phyloP scores from a whole-genome alignment of 2,888 invertebrate genomes.

The Euclidia mi region DNA sequence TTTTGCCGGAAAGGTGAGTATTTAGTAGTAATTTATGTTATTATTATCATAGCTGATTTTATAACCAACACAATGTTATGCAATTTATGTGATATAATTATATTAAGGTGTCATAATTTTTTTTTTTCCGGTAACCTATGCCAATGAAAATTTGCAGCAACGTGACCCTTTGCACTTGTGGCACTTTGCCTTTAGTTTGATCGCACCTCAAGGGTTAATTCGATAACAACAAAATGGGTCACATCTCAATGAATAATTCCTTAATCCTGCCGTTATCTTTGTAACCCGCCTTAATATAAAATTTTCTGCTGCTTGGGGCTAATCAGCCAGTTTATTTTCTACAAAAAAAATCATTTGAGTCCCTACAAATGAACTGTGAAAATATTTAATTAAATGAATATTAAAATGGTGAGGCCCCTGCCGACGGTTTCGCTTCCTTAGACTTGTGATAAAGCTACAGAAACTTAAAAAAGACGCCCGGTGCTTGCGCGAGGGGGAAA shows the following conservation, averaged over 20 bases:
- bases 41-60: too few species aligned
- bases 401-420: slow-evolving; percentile 10
- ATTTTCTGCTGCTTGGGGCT: slow-evolving; percentile 20
- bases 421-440: neutral
- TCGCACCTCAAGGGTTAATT: too few species aligned
- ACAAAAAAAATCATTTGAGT: slow-evolving; percentile 27
- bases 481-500: neutral
- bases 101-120: too few species aligned
- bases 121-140: too few species aligned
- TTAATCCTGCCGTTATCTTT: slow-evolving; percentile 24
- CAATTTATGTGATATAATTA: too few species aligned
- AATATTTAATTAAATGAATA: slow-evolving; percentile 34
- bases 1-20: too few species aligned
- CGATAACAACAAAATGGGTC: slow-evolving; percentile 16
- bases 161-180: too few species aligned
- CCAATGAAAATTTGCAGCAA: too few species aligned
- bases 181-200: too few species aligned
- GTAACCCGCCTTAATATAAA: slow-evolving; percentile 33
- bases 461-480: neutral
- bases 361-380: slow-evolving; percentile 26
- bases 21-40: too few species aligned
- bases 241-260: neutral
- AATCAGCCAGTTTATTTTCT: slow-evolving; percentile 9
- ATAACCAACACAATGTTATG: too few species aligned
- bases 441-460: slow-evolving; percentile 5